Conservation (phyloP, 1,140 invertebrate genomes). For the Pygmarrhopalites habei region DNA sequence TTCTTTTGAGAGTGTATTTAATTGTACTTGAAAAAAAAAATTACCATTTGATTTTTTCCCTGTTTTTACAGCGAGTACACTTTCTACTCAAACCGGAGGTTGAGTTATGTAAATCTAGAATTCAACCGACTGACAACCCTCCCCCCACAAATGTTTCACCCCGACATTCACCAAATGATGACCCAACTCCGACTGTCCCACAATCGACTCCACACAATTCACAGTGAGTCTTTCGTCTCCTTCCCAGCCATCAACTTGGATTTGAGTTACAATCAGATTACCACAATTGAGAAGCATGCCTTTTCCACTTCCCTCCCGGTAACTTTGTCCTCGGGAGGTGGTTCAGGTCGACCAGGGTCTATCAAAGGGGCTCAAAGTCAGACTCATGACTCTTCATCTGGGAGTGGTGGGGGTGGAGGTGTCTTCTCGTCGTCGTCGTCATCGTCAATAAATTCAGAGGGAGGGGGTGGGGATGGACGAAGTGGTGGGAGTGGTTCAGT, state of each 20-base stretch:
- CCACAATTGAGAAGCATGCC: slow-evolving; percentile 28
- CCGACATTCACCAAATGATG: slow-evolving; percentile 61
- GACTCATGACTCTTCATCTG: too few species aligned
- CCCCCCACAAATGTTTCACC: slow-evolving; percentile 58
- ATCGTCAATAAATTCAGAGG: too few species aligned
- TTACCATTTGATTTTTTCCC: too few species aligned
- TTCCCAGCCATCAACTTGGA: slow-evolving; percentile 35
- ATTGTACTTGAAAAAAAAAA: too few species aligned
- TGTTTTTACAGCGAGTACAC: slow-evolving; percentile 31
- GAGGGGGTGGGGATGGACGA: too few species aligned
- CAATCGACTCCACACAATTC: slow-evolving; percentile 58
- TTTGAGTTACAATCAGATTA: slow-evolving; percentile 35
- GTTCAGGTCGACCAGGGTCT: too few species aligned
- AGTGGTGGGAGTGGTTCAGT: not conserved
- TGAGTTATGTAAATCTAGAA: slow-evolving; percentile 78
- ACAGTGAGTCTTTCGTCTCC: slow-evolving; percentile 51
- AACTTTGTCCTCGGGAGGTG: not conserved
- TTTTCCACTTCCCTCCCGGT: slow-evolving; percentile 20
- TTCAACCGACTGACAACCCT: slow-evolving; percentile 66
- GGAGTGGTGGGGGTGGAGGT: not conserved
- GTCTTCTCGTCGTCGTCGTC: not conserved
- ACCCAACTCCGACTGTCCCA: slow-evolving; percentile 67
- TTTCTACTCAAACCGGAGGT: slow-evolving; percentile 46
- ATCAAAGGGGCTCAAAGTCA: too few species aligned
- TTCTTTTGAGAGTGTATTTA: too few species aligned